These are phyloP conservation scores for Machaerirhynchus nigripectus DNA, from an alignment of 2,113 vertebrate genomes.

Conservation along the genomic window DNA sequence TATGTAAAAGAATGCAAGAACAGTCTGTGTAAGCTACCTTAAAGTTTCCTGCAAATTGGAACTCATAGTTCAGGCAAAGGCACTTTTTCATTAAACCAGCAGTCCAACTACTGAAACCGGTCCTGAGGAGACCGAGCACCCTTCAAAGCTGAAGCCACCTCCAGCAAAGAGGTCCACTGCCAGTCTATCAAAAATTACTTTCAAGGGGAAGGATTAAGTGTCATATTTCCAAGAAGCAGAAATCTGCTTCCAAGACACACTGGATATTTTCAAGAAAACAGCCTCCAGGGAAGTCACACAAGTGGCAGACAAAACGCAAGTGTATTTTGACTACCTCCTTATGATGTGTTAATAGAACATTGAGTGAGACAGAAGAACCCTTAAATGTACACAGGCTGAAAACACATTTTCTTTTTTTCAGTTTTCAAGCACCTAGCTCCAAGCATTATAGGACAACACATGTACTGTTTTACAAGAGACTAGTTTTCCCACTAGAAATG, in stretches of 20 bases:
- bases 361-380: not conserved
- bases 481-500: not conserved
- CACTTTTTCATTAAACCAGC: not conserved
- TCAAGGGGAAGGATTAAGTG: not conserved
- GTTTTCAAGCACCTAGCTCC: not conserved
- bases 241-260: not conserved
- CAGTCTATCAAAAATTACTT: not conserved
- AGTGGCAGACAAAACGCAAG: not conserved
- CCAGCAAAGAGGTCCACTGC: not conserved
- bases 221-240: not conserved
- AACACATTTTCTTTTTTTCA: not conserved
- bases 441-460: not conserved
- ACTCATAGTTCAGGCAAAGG: not conserved
- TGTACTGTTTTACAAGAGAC: not conserved
- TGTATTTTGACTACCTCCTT: constrained; percentile 4
- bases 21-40: constrained; percentile 12
- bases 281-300: not conserved
- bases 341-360: not conserved
- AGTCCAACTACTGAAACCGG: not conserved
- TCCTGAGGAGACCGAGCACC: not conserved
- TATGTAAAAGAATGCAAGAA: constrained; percentile 31
- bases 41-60: not conserved
- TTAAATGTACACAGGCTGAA: not conserved
- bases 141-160: not conserved
- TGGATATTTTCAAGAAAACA: constrained; percentile 17